A percentile compares a stretch with the other conserved stretches of the same genome.
Conservation (phyloP, 2,797 vertebrate species). For the Cyclura pinguis region DNA sequence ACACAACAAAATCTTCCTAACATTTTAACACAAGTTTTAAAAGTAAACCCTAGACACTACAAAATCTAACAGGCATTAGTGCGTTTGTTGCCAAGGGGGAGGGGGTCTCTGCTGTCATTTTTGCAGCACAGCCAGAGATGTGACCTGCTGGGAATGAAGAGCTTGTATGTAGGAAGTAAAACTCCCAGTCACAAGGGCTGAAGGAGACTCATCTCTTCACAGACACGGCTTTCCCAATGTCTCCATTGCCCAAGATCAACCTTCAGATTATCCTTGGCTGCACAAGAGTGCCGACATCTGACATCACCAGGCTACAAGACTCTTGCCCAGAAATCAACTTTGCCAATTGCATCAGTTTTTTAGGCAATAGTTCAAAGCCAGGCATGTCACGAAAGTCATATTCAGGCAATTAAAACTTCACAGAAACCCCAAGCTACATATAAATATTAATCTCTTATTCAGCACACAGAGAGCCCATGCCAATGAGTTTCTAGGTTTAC, state of each 20-base stretch:
- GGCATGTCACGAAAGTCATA: slow-evolving; percentile 55
- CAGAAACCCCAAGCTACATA: slow-evolving; percentile 32
- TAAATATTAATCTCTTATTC: slow-evolving; percentile 42
- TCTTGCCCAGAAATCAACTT: slow-evolving; percentile 64
- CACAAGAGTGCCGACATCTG: slow-evolving; percentile 66
- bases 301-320: slow-evolving; percentile 60
- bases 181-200: slow-evolving; percentile 35
- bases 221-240: slow-evolving; percentile 41
- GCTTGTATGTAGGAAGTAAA: slow-evolving; percentile 47
- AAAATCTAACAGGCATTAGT: background rate
- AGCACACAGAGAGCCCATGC: slow-evolving; percentile 1
- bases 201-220: slow-evolving; percentile 23
- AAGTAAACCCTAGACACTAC: background rate
- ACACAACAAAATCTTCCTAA: slow-evolving; percentile 19
- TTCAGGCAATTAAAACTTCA: slow-evolving; percentile 45
- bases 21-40: background rate
- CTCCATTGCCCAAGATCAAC: slow-evolving; percentile 50
- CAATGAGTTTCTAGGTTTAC: slow-evolving; percentile 48
- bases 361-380: slow-evolving; percentile 68
- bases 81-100: slow-evolving; percentile 7
- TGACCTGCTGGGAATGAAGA: slow-evolving; percentile 47
- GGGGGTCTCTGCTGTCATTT: slow-evolving; percentile 31
- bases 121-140: slow-evolving; percentile 35
- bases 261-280: slow-evolving; percentile 58
- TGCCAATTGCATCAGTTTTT: slow-evolving; percentile 67